A percentile compares a stretch with the other conserved stretches of the same genome.
phyloP scores from a whole-genome alignment of 2,113 vertebrate species.

The Barnardius zonarius region DNA sequence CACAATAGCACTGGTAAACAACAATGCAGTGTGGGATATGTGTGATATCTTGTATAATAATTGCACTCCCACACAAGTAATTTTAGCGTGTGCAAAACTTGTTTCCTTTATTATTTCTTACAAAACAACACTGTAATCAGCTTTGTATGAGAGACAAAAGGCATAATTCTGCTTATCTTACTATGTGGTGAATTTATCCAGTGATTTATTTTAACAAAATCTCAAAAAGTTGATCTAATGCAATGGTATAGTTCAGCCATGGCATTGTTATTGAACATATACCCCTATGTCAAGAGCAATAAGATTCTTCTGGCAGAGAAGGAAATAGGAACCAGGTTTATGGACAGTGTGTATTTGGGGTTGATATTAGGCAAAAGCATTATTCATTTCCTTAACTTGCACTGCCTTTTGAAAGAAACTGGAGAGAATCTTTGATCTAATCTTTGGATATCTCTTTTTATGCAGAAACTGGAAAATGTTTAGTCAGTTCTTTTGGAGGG shows the following conservation, averaged over 20 bases:
- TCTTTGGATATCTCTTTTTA: background rate
- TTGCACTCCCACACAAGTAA: constrained; percentile 35
- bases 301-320: background rate
- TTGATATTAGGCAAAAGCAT: background rate
- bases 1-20: background rate
- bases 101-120: constrained; percentile 13
- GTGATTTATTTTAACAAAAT: background rate
- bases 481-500: background rate
- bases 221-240: background rate
- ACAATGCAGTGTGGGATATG: background rate
- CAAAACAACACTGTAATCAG: constrained; percentile 2
- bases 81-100: constrained; percentile 2
- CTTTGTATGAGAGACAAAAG: background rate
- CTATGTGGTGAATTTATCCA: background rate
- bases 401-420: background rate
- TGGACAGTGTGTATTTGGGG: background rate
- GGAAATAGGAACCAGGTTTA: background rate
- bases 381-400: background rate
- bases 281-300: background rate
- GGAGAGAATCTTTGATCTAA: background rate
- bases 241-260: background rate
- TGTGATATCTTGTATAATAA: background rate
- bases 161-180: background rate
- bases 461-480: background rate
- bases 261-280: background rate